phyloP scores from a whole-genome alignment of 2,888 invertebrate species.

The Agrenia bidenticulata region DNA sequence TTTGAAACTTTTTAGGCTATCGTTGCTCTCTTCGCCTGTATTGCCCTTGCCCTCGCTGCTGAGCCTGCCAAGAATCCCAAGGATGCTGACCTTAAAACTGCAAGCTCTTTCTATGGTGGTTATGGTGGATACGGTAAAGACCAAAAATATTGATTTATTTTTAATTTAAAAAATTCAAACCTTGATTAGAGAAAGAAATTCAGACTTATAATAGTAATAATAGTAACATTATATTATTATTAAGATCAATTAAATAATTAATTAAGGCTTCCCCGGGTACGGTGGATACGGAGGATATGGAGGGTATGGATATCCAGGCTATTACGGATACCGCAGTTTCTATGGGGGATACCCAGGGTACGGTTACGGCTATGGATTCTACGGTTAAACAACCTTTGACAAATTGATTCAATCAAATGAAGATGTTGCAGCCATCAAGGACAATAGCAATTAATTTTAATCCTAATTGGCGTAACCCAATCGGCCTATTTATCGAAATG shows the following conservation, averaged over 20 bases:
- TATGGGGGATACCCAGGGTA: slow-evolving; percentile 36
- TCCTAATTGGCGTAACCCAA: background rate
- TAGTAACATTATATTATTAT: no score
- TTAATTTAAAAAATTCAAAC: background rate
- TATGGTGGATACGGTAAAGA: slow-evolving; percentile 28
- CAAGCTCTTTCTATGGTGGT: slow-evolving; percentile 44
- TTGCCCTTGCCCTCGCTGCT: slow-evolving; percentile 41
- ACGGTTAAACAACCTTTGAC: slow-evolving; percentile 34
- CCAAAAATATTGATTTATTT: background rate
- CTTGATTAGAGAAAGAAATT: no score
- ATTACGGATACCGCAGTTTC: slow-evolving; percentile 22
- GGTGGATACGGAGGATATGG: slow-evolving; percentile 39
- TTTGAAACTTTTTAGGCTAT: slow-evolving; percentile 33
- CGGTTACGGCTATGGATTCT: slow-evolving; percentile 43
- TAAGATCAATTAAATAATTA: no score
- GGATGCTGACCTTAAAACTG: slow-evolving; percentile 49
- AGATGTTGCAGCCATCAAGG: slow-evolving; percentile 1
- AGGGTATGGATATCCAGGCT: slow-evolving; percentile 35
- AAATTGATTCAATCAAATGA: background rate
- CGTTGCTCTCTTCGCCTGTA: slow-evolving; percentile 45
- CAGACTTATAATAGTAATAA: no score
- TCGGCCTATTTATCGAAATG: slow-evolving; percentile 15
- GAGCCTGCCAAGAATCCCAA: slow-evolving; percentile 45
- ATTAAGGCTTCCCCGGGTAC: slow-evolving; percentile 32
- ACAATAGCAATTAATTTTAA: slow-evolving; percentile 19